These are phyloP conservation scores for Fissipunctia ypsillon DNA, from an alignment of 2,888 invertebrate species.

Conservation along the genomic window DNA sequence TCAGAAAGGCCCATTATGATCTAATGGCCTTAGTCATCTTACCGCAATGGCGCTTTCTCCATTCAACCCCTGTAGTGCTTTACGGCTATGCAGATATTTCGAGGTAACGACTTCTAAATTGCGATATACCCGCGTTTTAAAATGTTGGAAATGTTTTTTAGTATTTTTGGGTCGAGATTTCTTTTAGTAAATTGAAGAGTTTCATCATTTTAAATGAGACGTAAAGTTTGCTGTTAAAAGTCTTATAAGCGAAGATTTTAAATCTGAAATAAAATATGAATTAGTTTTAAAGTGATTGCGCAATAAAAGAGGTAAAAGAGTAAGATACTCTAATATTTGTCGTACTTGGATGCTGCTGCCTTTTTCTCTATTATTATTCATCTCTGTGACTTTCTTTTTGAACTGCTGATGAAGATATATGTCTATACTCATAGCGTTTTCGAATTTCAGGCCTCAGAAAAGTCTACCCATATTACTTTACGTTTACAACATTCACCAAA, in stretches of 20 bases:
- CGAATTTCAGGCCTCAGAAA: constrained; percentile 95
- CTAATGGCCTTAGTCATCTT: constrained; percentile 80
- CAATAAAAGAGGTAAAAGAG: background rate
- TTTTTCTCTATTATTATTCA: background rate
- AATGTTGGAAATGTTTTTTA: constrained; percentile 37
- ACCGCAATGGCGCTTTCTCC: constrained; percentile 83
- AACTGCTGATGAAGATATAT: background rate
- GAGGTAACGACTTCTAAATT: constrained; percentile 61
- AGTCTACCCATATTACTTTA: constrained; percentile 99
- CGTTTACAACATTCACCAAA: constrained; percentile 98
- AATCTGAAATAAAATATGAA: constrained; percentile 4
- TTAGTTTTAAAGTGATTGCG: background rate
- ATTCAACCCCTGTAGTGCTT: constrained; percentile 63
- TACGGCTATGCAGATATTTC: constrained; percentile 71
- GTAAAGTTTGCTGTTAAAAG: constrained; percentile 6
- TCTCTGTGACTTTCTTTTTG: background rate
- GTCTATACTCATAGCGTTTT: constrained; percentile 32
- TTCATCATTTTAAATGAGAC: constrained; percentile 29
- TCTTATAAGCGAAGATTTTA: background rate
- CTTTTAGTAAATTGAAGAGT: constrained; percentile 22
- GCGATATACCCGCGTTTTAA: constrained; percentile 39
- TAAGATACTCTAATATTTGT: too few relatives aligned
- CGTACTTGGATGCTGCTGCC: background rate
- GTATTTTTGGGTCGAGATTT: constrained; percentile 9
- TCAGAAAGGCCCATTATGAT: constrained; percentile 68